phyloP scores from a whole-genome alignment of 2,113 vertebrate species.

The Gymnobelideus leadbeateri region DNA sequence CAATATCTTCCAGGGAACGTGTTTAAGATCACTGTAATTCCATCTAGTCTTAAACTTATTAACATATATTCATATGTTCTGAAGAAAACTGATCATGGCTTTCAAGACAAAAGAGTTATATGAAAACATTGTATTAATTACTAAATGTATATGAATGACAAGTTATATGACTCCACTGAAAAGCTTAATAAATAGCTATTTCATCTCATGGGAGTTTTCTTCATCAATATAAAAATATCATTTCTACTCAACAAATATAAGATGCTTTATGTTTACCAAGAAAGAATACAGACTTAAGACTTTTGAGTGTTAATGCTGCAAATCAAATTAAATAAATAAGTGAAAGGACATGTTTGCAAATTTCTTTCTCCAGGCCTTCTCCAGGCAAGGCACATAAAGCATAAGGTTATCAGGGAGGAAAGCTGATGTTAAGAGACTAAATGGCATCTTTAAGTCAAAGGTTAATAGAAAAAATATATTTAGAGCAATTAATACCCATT shows the following conservation, averaged over 20 bases:
- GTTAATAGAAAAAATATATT: background rate
- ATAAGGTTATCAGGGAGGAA: background rate
- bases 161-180: background rate
- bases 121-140: background rate
- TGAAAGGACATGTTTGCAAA: background rate
- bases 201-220: background rate
- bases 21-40: background rate
- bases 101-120: background rate
- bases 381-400: background rate
- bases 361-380: background rate
- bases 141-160: background rate
- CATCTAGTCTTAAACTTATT: background rate
- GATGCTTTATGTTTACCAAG: background rate
- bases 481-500: background rate
- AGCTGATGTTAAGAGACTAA: background rate
- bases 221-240: constrained; percentile 2
- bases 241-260: background rate
- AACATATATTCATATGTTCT: background rate
- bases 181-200: background rate
- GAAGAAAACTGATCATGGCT: background rate
- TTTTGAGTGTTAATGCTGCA: background rate
- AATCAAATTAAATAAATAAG: background rate
- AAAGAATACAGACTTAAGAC: background rate
- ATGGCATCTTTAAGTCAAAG: background rate
- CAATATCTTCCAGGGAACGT: background rate